A percentile compares a stretch with the other conserved stretches of the same genome.
phyloP scores from a whole-genome alignment of 2,113 vertebrate species.

The Ahaetulla prasina region DNA sequence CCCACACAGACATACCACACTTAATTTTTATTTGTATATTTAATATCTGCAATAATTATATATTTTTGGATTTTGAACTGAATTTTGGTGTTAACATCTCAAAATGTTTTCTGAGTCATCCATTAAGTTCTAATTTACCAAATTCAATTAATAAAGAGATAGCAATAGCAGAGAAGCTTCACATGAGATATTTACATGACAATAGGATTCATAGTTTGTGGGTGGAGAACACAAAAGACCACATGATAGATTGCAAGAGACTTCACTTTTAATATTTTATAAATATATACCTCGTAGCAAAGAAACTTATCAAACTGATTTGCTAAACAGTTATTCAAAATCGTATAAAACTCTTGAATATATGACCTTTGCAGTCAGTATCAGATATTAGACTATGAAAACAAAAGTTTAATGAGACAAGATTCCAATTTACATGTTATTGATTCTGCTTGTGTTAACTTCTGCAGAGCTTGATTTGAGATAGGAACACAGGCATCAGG shows the following conservation, averaged over 20 bases:
- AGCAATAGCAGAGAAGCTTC: not conserved
- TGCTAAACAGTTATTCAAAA: slow-evolving; percentile 31
- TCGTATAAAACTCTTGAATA: slow-evolving; percentile 15
- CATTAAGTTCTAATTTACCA: not conserved
- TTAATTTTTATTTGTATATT: not conserved
- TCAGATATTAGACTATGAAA: not conserved
- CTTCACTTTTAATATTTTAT: slow-evolving; percentile 2
- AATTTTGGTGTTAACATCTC: not conserved
- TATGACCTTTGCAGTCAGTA: not conserved
- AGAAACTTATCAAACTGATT: not conserved
- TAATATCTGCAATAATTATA: not conserved
- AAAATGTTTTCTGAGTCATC: not conserved
- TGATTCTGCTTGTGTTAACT: not conserved
- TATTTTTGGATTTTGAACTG: not conserved
- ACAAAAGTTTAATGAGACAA: not conserved
- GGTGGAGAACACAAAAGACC: not conserved
- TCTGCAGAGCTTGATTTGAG: not conserved
- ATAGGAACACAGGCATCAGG: not conserved
- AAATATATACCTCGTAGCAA: not conserved
- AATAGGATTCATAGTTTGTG: not conserved
- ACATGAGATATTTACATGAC: not conserved
- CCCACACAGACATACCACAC: not conserved
- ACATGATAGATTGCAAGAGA: not conserved
- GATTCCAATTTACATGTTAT: not conserved
- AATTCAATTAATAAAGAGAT: not conserved